phyloP scores from a whole-genome alignment of 2,888 invertebrate species.

The Calephelis perditalis region DNA sequence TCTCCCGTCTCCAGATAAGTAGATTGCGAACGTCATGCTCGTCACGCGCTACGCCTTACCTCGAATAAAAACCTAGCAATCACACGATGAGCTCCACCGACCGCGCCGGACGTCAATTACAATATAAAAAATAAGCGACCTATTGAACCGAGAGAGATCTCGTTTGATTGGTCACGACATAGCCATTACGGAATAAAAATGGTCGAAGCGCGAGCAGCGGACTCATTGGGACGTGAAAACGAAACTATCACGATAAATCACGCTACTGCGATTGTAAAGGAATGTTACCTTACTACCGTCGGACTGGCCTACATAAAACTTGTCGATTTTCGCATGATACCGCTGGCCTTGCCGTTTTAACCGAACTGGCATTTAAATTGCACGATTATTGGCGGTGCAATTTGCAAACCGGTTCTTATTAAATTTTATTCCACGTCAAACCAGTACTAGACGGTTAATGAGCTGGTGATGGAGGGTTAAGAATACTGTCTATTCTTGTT shows the following conservation, averaged over 20 bases:
- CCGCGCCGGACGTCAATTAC: conserved; percentile 30
- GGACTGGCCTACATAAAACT: conserved; percentile 62
- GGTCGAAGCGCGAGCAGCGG: conserved; percentile 54
- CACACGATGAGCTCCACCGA: conserved; percentile 37
- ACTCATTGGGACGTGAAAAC: conserved; percentile 66
- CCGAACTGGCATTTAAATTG: conserved; percentile 63
- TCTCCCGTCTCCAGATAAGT: conserved; percentile 47
- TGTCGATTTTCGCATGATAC: conserved; percentile 68
- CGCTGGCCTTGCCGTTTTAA: conserved; percentile 64
- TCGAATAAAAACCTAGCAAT: conserved; percentile 47
- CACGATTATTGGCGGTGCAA: conserved; percentile 55
- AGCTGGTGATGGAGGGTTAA: conserved; percentile 40
- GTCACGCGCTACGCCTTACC: conserved; percentile 50
- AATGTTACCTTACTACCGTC: conserved; percentile 55
- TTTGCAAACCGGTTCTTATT: conserved; percentile 60
- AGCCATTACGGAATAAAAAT: conserved; percentile 49
- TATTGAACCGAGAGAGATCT: conserved; percentile 48
- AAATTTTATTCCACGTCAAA: conserved; percentile 52
- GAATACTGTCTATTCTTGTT: conserved; percentile 22
- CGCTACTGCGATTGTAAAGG: conserved; percentile 61
- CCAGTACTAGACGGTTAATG: conserved; percentile 44
- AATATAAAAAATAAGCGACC: conserved; percentile 39
- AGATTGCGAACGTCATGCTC: conserved; percentile 43
- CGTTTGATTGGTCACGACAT: conserved; percentile 41
- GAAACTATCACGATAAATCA: conserved; percentile 68